Evolutionary conservation across 2,797 vertebrate genomes (phyloP), one percentile per base, ranked within the genome.

Genomic region (Zenarchopterus dispar): DNA sequence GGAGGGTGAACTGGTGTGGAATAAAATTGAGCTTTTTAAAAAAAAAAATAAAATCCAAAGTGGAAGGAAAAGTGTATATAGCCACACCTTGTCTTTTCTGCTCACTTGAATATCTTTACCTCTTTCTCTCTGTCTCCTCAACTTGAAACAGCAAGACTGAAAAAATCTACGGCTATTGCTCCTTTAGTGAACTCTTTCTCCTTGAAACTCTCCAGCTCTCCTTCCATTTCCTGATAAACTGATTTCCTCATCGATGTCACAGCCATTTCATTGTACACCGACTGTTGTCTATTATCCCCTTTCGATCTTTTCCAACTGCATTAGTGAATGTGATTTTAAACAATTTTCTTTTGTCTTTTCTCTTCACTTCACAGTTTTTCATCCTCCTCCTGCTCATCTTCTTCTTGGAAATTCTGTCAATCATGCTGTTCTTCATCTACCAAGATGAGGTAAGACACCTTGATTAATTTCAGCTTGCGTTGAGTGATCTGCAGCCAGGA

Each of bases 351-450:
- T 58, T 61, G 26, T 28, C 47, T 33, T 57, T 39, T 67, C 65
- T 67, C 62, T 60, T 78, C 24, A 47, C 74, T 82, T 77, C 73
- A 31, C 94, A 99, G 98, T 99, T 99, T 93, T 99, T 99, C 81
- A 92, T 98, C 85, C 85, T 97, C 84, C 93, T 99, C 72, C 93
- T 99, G 81, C 92, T 98, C 81, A 95, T 99, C 89, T 95, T 99
- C 87, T 92, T 98, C 83, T 87, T 99, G 92, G 97, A 99, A 85
- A 93, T 96, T 81, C 93, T 95, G 61, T 92, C 93, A 67, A 94
- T 96, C 77, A 93, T 95, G 90, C 94, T 99, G 26, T 98, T 99
- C 94, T 97, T 97, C 52, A 92, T 95, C 86, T 97, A 98, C 90
- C 96, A 95, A 0, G 95, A 97, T 70, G 92, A 98, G 97, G 97